Conservation (phyloP, 2,888 invertebrate species). For the Cataglyphis albicans region DNA sequence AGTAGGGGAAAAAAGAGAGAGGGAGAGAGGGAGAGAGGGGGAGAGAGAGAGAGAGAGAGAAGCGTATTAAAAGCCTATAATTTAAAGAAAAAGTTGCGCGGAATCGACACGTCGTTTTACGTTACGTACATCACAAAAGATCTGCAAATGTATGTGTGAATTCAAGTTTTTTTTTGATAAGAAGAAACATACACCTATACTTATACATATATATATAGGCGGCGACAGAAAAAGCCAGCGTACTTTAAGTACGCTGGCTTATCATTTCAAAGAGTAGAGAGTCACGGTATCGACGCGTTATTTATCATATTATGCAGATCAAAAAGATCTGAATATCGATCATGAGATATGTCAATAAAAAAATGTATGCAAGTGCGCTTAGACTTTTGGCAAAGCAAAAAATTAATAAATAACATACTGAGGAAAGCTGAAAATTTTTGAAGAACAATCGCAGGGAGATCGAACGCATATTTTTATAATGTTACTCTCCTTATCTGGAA, state of each 20-base stretch:
- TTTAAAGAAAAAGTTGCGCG: background rate
- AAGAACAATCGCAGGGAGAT: background rate
- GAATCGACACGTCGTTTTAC: conserved; percentile 1
- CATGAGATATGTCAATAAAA: background rate
- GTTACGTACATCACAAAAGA: background rate
- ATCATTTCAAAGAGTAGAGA: background rate
- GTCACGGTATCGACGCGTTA: background rate
- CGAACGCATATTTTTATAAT: background rate
- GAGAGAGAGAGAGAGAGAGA: background rate
- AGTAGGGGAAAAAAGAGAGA: background rate
- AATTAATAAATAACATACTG: background rate
- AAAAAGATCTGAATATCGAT: background rate
- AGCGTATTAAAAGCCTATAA: conserved; percentile 3
- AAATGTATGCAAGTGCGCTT: background rate
- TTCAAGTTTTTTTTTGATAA: background rate
- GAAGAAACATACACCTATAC: background rate
- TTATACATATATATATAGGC: background rate
- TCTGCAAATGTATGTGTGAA: background rate
- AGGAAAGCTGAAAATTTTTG: background rate
- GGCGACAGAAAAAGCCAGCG: background rate
- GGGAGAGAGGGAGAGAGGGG: no score
- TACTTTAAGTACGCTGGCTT: background rate
- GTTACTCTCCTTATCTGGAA: background rate
- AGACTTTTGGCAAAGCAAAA: background rate
- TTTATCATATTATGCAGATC: background rate